phyloP scores from a whole-genome alignment of 1,140 invertebrate species.

The Globodera ellingtonae region DNA sequence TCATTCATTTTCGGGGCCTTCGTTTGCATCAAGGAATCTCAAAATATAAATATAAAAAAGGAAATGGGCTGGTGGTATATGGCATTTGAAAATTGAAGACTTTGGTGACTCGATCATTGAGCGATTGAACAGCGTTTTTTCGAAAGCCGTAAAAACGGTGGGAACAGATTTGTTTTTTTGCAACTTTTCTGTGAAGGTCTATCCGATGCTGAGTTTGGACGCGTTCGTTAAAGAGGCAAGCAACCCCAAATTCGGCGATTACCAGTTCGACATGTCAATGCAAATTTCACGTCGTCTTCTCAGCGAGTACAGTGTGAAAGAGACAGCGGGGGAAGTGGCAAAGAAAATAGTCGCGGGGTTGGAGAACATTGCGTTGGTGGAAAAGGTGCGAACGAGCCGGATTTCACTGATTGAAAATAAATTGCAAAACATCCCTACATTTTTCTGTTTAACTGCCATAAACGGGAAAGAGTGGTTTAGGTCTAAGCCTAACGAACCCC shows the following conservation, averaged over 20 bases:
- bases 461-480: no score
- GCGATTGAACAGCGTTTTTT: constrained; percentile 49
- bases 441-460: no score
- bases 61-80: fast-evolving
- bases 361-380: constrained; percentile 71
- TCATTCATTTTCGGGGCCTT: no score
- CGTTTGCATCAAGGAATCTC: no score
- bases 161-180: not conserved
- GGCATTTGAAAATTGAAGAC: constrained; percentile 58
- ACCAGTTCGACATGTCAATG: constrained; percentile 95
- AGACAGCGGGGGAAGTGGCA: constrained; percentile 78
- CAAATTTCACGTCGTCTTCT: constrained; percentile 72
- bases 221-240: constrained; percentile 52
- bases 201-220: constrained; percentile 41
- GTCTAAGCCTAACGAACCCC: no score
- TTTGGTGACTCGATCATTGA: constrained; percentile 60
- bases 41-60: no score
- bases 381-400: constrained; percentile 83
- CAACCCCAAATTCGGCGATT: constrained; percentile 80
- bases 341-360: constrained; percentile 73
- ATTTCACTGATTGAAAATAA: no score
- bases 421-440: no score
- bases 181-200: constrained; percentile 8
- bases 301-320: constrained; percentile 68
- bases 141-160: constrained; percentile 49